Base-by-base conservation (phyloP, 2,888 invertebrate genomes). In the Rhimphoctona megacephalus region DNA sequence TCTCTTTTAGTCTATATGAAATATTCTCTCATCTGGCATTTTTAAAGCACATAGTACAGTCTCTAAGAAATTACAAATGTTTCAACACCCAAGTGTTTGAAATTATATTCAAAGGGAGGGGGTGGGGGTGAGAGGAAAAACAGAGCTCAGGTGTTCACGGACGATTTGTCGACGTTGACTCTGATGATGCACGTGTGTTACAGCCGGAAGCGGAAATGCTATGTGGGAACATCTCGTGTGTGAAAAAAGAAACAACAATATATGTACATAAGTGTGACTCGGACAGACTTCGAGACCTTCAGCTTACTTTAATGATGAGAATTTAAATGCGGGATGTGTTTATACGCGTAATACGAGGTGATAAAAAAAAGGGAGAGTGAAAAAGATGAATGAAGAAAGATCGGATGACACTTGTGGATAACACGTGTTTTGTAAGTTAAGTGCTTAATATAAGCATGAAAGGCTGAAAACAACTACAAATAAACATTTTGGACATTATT, bases 131-230 rank as follows among this genome's bases (percentile, higher is more conserved):
- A 57, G 39, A 52, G 64, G 39, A 36, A 22, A 54, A 22, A 22
- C 25, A 17, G 66, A 54, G 19, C 69, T 88, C 88, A 89, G 88
- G 89, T 90, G 89, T 88, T 85, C 86, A 85, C 85, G 89, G 81
- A 73, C 85, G 85, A 90, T 89, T 79, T 86, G 85, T 54, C 72
- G 57, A 25, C 52, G 11, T 61, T 43, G 67, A 66, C 77, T 79
- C 52, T 57, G 77, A 88, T 87, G 87, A 87, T 87, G 90, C 92
- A 91, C 92, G 93, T 92, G 92, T 77, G 76, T 67, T 64, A 76
- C 79, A 86, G 86, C 91, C 92, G 93, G 93, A 93, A 93, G 91
- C 92, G 93, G 93, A 93, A 93, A 91, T 89, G 90, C 90, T 88
- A 85, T 91, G 91, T 92, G 92, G 90, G 92, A 92, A 92, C 89